Base-by-base conservation (phyloP, 2,113 vertebrate genomes). In the Gasterosteus nipponicus region DNA sequence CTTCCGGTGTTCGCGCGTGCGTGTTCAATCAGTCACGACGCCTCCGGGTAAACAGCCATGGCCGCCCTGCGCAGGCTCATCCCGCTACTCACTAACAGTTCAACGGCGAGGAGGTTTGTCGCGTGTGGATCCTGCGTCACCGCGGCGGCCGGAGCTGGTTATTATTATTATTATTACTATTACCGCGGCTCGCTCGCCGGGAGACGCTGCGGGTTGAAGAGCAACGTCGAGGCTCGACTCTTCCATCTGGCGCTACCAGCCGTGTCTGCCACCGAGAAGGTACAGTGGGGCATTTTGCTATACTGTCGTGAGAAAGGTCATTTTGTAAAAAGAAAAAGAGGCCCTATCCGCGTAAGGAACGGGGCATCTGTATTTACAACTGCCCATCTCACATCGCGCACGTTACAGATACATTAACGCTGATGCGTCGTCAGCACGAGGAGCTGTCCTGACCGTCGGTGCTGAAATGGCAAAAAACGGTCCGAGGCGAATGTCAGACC, bases 361-460 rank as follows among this genome's bases (percentile, higher is more conserved):
- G 12, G 31, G n/a, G n/a, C 22, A 9, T 31, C 16, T 53, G 42
- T 38, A 9, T 29, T 0, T 19, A 4, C 31, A 0, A 4, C 35
- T 38, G 35, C 39, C 2, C 3, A 1, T 31, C 18, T 38, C 35
- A 63, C 15, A 2, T 26, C 10, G 51, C 42, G 76, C 88, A 31
- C 59, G 57, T 61, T 47, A 58, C 15, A 56, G 12, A 58, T n/a
- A 51, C 76, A 18, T 35, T 59, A 12, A 54, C 29, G 49, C 47
- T 11, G 14, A 54, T 42, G 56, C 76, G 72, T 76, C 41, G 67
- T 78, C 72, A 57, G 3, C 66, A 53, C 2, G 1, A 71, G 92
- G 91, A 91, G 93, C 94, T 95, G 49, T 95, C 94, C 93, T 83
- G 60, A 84, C 71, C 56, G 80, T 82, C 77, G 91, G 94, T 95